A percentile compares a stretch with the other conserved stretches of the same genome.
phyloP scores from a whole-genome alignment of 2,797 vertebrate genomes.

The Dromococcyx pavoninus region DNA sequence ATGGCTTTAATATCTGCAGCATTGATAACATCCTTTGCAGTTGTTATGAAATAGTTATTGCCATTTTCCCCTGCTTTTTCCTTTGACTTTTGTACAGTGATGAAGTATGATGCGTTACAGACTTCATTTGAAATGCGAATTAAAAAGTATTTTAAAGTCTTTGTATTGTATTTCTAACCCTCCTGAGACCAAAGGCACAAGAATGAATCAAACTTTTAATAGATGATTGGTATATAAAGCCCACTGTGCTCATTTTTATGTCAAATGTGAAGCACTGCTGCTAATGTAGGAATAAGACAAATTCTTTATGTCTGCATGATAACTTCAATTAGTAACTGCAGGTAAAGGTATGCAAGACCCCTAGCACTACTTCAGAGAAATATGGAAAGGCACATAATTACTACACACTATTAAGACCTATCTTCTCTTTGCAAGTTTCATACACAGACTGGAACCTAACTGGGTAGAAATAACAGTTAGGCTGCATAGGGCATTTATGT shows the following conservation, averaged over 20 bases:
- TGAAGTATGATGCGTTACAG: neutral
- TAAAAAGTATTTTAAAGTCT: neutral
- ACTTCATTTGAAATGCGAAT: neutral
- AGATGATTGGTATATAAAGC: neutral
- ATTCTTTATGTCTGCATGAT: neutral
- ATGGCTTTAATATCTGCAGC: conserved; percentile 23
- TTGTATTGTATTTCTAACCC: neutral
- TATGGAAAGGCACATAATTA: neutral
- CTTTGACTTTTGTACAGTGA: neutral
- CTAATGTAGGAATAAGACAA: neutral
- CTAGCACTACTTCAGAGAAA: neutral
- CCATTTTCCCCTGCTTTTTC: neutral
- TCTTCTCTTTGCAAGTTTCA: neutral
- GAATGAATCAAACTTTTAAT: neutral
- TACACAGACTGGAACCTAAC: neutral
- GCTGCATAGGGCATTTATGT: neutral
- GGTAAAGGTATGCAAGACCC: neutral
- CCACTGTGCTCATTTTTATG: neutral
- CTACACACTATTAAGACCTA: neutral
- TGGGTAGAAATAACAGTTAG: neutral
- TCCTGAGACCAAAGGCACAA: neutral
- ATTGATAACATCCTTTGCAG: neutral
- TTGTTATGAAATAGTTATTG: conserved; percentile 34
- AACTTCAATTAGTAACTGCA: neutral
- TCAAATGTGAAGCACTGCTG: neutral